Conservation (phyloP, 2,797 vertebrate species). For the Spinibarbus caldwelli region DNA sequence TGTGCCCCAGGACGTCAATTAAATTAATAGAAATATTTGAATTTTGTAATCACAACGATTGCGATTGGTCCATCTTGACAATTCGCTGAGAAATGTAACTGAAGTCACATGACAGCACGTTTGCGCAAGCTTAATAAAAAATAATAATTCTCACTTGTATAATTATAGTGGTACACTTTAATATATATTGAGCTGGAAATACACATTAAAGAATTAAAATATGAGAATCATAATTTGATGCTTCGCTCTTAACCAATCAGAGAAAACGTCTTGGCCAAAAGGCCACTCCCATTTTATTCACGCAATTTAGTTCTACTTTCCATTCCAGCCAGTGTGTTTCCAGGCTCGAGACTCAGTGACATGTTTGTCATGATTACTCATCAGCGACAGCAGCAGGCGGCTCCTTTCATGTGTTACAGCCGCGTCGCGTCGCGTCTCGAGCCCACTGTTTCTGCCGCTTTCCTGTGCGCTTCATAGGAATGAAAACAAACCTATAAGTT, state of each 20-base stretch:
- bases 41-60: too few species aligned
- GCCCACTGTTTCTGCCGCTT: background rate
- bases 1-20: background rate
- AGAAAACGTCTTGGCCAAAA: too few species aligned
- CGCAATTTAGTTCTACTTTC: background rate
- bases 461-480: background rate
- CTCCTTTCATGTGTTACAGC: slow-evolving; percentile 43
- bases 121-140: background rate
- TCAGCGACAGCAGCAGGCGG: slow-evolving; percentile 5
- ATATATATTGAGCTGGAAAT: background rate
- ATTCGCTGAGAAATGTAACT: background rate
- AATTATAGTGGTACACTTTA: too few species aligned
- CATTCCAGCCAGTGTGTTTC: background rate
- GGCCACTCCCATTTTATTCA: background rate
- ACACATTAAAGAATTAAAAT: too few species aligned
- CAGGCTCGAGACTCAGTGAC: background rate
- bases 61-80: background rate
- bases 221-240: background rate
- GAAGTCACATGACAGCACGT: background rate
- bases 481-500: background rate
- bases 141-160: background rate
- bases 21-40: too few species aligned
- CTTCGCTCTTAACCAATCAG: too few species aligned
- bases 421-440: slow-evolving; percentile 12
- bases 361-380: slow-evolving; percentile 26